Evolutionary conservation across 2,888 invertebrate genomes (phyloP).

Genomic region (Drosophila borealis): DNA sequence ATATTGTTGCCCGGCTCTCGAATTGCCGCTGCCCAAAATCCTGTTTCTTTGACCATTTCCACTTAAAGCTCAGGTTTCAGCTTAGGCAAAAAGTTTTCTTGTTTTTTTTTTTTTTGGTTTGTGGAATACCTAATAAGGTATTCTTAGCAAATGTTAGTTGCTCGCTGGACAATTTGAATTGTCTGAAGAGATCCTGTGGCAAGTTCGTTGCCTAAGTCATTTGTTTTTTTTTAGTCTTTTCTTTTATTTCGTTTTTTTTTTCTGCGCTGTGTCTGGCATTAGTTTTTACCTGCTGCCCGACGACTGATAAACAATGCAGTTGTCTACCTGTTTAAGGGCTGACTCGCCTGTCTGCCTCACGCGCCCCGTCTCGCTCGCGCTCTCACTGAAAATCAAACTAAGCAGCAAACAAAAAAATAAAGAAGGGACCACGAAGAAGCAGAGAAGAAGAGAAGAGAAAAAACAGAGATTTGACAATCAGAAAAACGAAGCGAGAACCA

Average conservation of each 20-base stretch:
- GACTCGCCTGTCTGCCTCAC: constrained; percentile 18
- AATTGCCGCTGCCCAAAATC: not conserved
- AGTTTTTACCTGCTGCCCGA: constrained; percentile 65
- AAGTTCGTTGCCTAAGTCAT: constrained; percentile 60
- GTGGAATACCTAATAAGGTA: constrained; percentile 28
- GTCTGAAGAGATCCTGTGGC: constrained; percentile 27
- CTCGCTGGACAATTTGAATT: constrained; percentile 36
- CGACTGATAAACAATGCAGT: constrained; percentile 72
- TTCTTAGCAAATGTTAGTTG: constrained; percentile 20
- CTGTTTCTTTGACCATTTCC: constrained; percentile 4
- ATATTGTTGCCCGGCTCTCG: not conserved
- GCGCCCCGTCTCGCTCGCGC: constrained; percentile 3
- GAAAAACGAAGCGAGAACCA: constrained; percentile 47
- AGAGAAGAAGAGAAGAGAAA: constrained; percentile 12
- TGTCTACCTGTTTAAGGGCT: constrained; percentile 70
- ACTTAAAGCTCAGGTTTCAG: constrained; percentile 17
- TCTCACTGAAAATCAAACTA: constrained; percentile 35
- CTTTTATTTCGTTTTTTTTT: not conserved
- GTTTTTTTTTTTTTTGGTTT: not conserved
- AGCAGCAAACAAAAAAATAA: constrained; percentile 33
- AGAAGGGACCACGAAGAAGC: constrained; percentile 14
- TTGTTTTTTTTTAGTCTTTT: constrained; percentile 28
- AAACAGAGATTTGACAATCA: constrained; percentile 64
- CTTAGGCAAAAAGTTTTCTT: not conserved
- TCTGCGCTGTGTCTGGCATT: constrained; percentile 56